Conservation (phyloP, 2,113 vertebrate genomes). For the Podarcis raffonei region DNA sequence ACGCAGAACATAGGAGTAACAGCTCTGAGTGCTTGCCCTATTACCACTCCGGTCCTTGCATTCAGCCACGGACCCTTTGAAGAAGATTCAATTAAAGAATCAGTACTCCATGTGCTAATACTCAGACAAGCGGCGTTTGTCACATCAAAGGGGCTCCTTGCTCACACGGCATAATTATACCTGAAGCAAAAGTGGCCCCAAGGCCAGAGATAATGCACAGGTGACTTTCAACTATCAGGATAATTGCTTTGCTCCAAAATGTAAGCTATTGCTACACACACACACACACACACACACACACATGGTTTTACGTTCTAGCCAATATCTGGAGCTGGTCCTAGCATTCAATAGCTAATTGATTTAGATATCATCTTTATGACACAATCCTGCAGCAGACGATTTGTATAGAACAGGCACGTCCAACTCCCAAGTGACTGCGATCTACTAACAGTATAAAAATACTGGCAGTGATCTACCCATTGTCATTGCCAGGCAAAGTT, state of each 20-base stretch:
- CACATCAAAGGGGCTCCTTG: conserved; percentile 65
- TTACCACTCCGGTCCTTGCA: conserved; percentile 55
- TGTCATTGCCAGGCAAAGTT: too few species aligned
- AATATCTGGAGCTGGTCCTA: conserved; percentile 8
- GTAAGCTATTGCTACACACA: neutral
- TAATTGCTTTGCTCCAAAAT: conserved; percentile 30
- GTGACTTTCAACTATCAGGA: neutral
- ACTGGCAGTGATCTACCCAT: too few species aligned
- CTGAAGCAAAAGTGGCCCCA: conserved; percentile 44
- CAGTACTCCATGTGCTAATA: conserved; percentile 59
- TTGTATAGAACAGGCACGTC: too few species aligned
- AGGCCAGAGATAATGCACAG: conserved; percentile 4
- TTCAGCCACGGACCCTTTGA: conserved; percentile 61
- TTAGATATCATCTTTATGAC: neutral
- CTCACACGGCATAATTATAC: conserved; percentile 35
- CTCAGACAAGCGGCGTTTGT: conserved; percentile 53
- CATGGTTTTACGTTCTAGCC: conserved; percentile 24
- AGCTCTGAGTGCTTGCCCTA: neutral
- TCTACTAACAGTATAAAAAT: too few species aligned
- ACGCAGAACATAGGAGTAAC: conserved; percentile 33
- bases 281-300: neutral
- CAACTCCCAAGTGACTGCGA: too few species aligned
- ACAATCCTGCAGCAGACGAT: too few species aligned
- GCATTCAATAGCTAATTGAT: neutral
- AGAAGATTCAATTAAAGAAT: conserved; percentile 68